A percentile compares a stretch with the other conserved stretches of the same genome.
Conservation (phyloP, 1,140 invertebrate genomes). For the Lasaia peninsularis region DNA sequence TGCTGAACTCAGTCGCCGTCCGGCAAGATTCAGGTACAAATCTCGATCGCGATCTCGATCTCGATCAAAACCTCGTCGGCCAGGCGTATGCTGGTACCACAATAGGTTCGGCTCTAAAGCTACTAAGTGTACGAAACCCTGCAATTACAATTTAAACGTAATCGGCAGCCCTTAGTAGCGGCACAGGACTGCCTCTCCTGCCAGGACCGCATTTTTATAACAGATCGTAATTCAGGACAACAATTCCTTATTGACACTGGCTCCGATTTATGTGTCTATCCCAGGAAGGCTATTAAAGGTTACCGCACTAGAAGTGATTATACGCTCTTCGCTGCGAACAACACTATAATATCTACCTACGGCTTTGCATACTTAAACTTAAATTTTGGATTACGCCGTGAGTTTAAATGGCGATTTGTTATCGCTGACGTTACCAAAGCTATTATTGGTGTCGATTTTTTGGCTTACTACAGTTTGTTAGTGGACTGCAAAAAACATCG, state of each 20-base stretch:
- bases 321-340: slow-evolving; percentile 26
- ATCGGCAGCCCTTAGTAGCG: neutral
- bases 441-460: slow-evolving; percentile 43
- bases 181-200: neutral
- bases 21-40: no score
- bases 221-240: neutral
- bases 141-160: neutral
- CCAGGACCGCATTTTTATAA: slow-evolving; percentile 11
- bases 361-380: slow-evolving; percentile 12
- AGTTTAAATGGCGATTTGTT: no score
- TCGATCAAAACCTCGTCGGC: neutral
- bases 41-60: neutral
- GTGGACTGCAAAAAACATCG: neutral
- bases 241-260: slow-evolving; percentile 15
- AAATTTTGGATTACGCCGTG: no score
- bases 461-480: slow-evolving; percentile 31
- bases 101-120: neutral
- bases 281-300: neutral
- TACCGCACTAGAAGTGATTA: neutral
- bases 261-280: slow-evolving; percentile 6
- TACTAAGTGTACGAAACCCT: neutral
- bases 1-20: no score
- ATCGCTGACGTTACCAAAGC: no score
- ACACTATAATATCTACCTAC: slow-evolving; percentile 35
- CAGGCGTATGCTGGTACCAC: neutral